Conservation (phyloP, 2,113 vertebrate genomes). For the Oreotragus oreotragus region DNA sequence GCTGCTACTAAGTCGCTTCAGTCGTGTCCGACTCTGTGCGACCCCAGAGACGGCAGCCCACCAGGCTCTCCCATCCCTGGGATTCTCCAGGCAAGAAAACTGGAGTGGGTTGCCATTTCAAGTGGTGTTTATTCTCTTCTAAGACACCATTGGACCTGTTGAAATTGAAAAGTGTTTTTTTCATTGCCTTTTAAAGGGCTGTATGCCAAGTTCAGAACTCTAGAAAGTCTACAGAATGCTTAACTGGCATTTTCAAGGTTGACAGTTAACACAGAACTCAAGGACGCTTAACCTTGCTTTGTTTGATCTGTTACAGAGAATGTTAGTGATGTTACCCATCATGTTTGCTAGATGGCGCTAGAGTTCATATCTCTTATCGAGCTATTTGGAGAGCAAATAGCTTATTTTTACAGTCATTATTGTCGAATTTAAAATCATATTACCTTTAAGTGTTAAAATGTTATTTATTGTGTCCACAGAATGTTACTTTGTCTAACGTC, state of each 20-base stretch:
- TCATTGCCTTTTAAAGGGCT: not conserved
- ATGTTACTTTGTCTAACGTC: not conserved
- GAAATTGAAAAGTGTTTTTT: not conserved
- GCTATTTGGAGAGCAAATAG: not conserved
- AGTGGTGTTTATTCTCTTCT: not conserved
- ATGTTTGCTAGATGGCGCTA: slow-evolving; percentile 45
- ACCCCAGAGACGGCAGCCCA: too few species aligned
- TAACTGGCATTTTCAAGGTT: not conserved
- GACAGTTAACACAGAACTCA: not conserved
- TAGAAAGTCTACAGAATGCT: not conserved
- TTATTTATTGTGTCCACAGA: not conserved
- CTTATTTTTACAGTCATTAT: not conserved
- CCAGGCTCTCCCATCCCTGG: too few species aligned
- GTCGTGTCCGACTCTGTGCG: too few species aligned
- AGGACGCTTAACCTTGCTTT: not conserved
- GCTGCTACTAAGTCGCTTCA: too few species aligned
- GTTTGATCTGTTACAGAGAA: not conserved
- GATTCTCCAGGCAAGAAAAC: too few species aligned
- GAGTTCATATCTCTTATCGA: not conserved
- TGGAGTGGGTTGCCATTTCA: too few species aligned
- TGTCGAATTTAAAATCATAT: not conserved
- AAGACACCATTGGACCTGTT: not conserved
- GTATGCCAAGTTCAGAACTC: not conserved
- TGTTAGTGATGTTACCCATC: not conserved
- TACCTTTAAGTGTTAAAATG: slow-evolving; percentile 2